Evolutionary conservation across 2,797 vertebrate species (phyloP).

Genomic region (Meriones psammophilus): DNA sequence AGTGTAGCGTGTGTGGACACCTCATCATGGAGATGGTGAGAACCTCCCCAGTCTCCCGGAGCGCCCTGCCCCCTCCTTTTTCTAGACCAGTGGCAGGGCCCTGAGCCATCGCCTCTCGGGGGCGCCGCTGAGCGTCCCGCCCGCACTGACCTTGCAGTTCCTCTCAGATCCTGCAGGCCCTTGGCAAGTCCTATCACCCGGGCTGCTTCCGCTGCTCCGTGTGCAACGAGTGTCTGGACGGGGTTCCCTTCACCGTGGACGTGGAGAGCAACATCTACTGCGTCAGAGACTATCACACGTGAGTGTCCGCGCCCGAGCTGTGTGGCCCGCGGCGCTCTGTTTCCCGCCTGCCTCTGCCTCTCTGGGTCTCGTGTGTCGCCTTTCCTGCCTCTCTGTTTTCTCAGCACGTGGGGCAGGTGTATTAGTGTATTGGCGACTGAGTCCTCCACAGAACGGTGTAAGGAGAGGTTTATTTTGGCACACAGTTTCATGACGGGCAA

Average conservation of each 20-base stretch:
- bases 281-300: slow-evolving; percentile 99
- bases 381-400: background rate
- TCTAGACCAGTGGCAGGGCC: slow-evolving; percentile 22
- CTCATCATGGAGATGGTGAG: slow-evolving; percentile 99
- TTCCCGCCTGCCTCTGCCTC: background rate
- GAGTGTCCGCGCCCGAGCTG: slow-evolving; percentile 82
- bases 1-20: slow-evolving; percentile 99
- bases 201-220: slow-evolving; percentile 99
- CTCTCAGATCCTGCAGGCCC: slow-evolving; percentile 96
- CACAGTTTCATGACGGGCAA: background rate
- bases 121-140: slow-evolving; percentile 32
- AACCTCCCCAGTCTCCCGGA: background rate
- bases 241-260: slow-evolving; percentile 98
- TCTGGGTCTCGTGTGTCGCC: background rate
- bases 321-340: background rate
- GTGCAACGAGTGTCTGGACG: slow-evolving; percentile 97
- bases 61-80: background rate
- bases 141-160: slow-evolving; percentile 56
- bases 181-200: slow-evolving; percentile 98
- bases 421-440: background rate
- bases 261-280: slow-evolving; percentile 99
- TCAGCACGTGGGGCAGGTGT: background rate
- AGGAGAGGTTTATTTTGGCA: background rate
- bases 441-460: background rate
- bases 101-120: slow-evolving; percentile 22